These are phyloP conservation scores for Acronicta leporina DNA, from an alignment of 2,888 invertebrate genomes.

Conservation along the genomic window DNA sequence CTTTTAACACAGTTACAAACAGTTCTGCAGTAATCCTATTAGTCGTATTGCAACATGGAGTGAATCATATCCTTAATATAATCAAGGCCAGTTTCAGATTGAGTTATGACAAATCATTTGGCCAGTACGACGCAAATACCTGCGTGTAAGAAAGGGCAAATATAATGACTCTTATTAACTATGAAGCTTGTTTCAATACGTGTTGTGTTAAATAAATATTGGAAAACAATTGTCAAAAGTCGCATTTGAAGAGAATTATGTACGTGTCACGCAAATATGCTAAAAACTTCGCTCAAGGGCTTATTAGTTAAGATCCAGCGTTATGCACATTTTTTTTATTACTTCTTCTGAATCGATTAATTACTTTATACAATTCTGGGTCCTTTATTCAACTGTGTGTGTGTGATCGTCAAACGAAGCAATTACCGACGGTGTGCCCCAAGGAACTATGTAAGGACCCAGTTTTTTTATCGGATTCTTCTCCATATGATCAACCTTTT, in stretches of 20 bases:
- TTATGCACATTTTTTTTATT: slow-evolving; percentile 2
- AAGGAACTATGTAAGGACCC: too few species aligned
- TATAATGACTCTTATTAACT: slow-evolving; percentile 57
- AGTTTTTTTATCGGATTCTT: too few species aligned
- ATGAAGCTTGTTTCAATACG: slow-evolving; percentile 43
- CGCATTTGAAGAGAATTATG: slow-evolving; percentile 12
- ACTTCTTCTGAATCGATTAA: not conserved
- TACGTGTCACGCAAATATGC: slow-evolving; percentile 31
- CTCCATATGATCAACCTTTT: too few species aligned
- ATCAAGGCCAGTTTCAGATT: slow-evolving; percentile 65
- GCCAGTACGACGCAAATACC: slow-evolving; percentile 56
- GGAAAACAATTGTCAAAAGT: slow-evolving; percentile 26
- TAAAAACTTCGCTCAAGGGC: slow-evolving; percentile 8
- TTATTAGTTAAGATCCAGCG: slow-evolving; percentile 15
- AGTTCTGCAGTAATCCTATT: slow-evolving; percentile 55
- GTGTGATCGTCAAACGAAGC: too few species aligned
- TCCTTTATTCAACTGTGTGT: too few species aligned
- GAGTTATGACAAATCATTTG: slow-evolving; percentile 65
- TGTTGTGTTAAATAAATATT: slow-evolving; percentile 49
- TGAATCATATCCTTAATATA: slow-evolving; percentile 69
- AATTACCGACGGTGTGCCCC: too few species aligned
- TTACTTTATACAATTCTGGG: not conserved
- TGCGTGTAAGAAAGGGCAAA: slow-evolving; percentile 62
- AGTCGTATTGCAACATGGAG: slow-evolving; percentile 42
- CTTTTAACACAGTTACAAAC: slow-evolving; percentile 32